Conservation (phyloP, 2,888 invertebrate genomes). For the Portevinia maculata region DNA sequence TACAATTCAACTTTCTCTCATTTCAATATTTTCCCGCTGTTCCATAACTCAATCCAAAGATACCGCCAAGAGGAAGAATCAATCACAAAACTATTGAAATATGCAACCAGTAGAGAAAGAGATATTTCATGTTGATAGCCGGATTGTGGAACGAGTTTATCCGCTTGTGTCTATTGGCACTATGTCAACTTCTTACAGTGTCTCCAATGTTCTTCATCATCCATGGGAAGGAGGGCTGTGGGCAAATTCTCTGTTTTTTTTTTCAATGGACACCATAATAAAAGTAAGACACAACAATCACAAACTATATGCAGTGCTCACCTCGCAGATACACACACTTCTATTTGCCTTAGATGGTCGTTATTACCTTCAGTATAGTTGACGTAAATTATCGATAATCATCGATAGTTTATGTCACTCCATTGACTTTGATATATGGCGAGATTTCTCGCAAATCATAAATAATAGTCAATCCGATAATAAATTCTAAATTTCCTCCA, state of each 20-base stretch:
- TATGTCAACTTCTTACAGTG: slow-evolving; percentile 26
- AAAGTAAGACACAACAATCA: slow-evolving; percentile 25
- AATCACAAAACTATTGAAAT: slow-evolving; percentile 33
- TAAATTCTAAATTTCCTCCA: slow-evolving; percentile 82
- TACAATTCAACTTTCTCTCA: slow-evolving; percentile 12
- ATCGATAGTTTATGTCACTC: slow-evolving; percentile 70
- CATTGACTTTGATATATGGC: slow-evolving; percentile 80
- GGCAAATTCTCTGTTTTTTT: neutral
- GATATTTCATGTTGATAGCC: slow-evolving; percentile 21
- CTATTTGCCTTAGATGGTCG: slow-evolving; percentile 44
- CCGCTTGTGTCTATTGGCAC: slow-evolving; percentile 33
- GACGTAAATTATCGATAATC: slow-evolving; percentile 81
- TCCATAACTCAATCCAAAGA: slow-evolving; percentile 12
- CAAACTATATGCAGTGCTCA: neutral
- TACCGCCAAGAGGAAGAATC: slow-evolving; percentile 17
- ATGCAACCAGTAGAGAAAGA: slow-evolving; percentile 18
- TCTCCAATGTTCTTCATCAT: slow-evolving; percentile 37
- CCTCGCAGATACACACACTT: neutral
- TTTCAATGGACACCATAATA: slow-evolving; percentile 22
- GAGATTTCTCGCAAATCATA: slow-evolving; percentile 81
- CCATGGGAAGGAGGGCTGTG: slow-evolving; percentile 10
- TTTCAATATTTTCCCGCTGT: neutral
- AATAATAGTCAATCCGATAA: slow-evolving; percentile 82
- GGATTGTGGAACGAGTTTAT: slow-evolving; percentile 28
- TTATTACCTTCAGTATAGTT: slow-evolving; percentile 73